Evolutionary conservation across 64 coral and sea anemone species (phyloP).

Genomic region (Acropora tenuis): DNA sequence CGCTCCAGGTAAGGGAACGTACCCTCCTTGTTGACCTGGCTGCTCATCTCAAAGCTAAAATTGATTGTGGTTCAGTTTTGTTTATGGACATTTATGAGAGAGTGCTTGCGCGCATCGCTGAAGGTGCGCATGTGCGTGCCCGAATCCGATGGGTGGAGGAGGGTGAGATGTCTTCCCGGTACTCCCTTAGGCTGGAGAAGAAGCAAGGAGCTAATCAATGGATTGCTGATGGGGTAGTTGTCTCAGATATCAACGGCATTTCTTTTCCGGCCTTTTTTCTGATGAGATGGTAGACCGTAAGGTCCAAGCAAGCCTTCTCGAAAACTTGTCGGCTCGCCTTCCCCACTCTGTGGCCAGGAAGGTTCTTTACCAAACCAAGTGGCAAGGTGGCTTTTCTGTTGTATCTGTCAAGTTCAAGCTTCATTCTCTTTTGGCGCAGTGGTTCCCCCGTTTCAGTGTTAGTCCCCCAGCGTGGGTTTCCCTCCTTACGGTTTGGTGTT

Average conservation of each 20-base stretch:
- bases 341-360: neutral
- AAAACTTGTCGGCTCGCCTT: neutral
- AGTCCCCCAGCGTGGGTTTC: too few species aligned
- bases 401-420: too few species aligned
- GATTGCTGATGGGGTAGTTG: neutral
- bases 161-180: conserved; percentile 39
- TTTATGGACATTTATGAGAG: neutral
- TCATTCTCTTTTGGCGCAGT: too few species aligned
- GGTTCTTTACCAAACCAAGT: too few species aligned
- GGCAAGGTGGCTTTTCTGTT: too few species aligned
- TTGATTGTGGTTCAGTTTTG: neutral
- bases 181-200: conserved; percentile 16
- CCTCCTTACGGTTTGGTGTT: too few species aligned
- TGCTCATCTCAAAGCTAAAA: neutral
- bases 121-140: conserved; percentile 36
- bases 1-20: too few species aligned
- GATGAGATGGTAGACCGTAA: neutral
- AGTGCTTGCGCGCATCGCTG: neutral
- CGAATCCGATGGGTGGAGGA: conserved; percentile 22
- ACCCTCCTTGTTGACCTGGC: neutral
- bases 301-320: neutral
- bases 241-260: neutral
- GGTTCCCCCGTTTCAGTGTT: too few species aligned
- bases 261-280: neutral
- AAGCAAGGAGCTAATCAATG: neutral